Evolutionary conservation across 2,888 invertebrate species (phyloP), one percentile per base, ranked within the genome.

Genomic region (Penaeus monodon): DNA sequence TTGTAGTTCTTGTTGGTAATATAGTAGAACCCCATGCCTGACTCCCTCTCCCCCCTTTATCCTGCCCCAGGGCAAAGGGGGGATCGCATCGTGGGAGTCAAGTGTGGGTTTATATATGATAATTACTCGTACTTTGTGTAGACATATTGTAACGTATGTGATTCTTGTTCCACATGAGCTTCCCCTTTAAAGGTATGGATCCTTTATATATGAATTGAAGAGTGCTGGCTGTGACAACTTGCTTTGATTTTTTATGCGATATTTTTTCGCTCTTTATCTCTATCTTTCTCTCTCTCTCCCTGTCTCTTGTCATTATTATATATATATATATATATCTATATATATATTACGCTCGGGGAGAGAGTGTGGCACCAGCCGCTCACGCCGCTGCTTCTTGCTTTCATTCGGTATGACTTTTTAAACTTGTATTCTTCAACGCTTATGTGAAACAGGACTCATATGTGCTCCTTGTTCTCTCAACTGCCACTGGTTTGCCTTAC

Each of bases 381-480:
- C 66, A 76, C 84, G 70, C 84, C 81, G 81, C 81, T 83, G 78
- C 86, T 86, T 86, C 77, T 73, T 81, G 86, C 86, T 86, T 86
- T 44, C 68, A 77, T 82, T 73, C 86, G 81, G 68, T 86, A 86
- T 81, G 77, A 86, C 78, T 64, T 76, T 81, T 81, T 81, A 44
- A 76, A 70, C 66, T 76, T 76, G 76, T 81, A 76, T 81, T 86
- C 81, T 86, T 81, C 63, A 81, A 81, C 81, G 86, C 86, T 86
- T 86, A 86, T 86, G 86, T 86, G 86, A 86, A 86, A 86, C 86
- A 86, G 86, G 86, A 86, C 86, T 86, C 86, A 86, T 86, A 82
- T 86, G 86, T 86, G 81, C 86, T 74, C 83, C 81, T 81, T 49
- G 29, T 85, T 81, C 65, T 74, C 68, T 86, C 64, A 77, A 76